Percentiles rank a stretch among this genome's conserved stretches.
These are phyloP conservation scores for Araneus ventricosus DNA, from an alignment of 1,140 invertebrate species.

Conservation along the genomic window DNA sequence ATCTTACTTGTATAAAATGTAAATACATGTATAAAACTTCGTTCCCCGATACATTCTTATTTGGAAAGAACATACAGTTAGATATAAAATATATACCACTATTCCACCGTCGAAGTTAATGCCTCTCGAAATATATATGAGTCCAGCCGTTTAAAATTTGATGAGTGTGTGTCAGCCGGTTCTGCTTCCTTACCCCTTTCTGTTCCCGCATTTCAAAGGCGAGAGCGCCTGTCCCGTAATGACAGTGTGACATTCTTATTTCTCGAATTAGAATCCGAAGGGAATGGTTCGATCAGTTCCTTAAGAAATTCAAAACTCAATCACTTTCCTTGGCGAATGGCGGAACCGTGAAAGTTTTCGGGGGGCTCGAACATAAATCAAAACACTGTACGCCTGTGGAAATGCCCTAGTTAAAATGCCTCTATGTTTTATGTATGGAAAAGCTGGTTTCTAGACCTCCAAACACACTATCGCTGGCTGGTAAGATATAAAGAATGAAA, in stretches of 20 bases:
- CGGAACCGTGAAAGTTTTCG: background rate
- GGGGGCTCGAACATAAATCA: constrained; percentile 18
- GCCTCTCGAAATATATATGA: background rate
- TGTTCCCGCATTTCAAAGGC: constrained; percentile 3
- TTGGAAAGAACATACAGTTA: background rate
- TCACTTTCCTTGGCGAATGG: background rate
- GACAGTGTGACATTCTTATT: constrained; percentile 28
- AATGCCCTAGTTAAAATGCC: constrained; percentile 13
- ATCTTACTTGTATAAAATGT: too few species aligned
- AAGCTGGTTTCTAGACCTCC: background rate
- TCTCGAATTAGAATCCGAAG: constrained; percentile 26
- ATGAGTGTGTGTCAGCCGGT: background rate
- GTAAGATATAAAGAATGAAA: background rate
- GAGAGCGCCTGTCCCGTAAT: background rate
- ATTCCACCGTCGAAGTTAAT: background rate
- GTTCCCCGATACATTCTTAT: too few species aligned
- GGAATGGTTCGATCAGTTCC: constrained; percentile 27
- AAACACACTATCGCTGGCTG: background rate
- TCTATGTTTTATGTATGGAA: constrained; percentile 28
- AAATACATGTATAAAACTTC: too few species aligned
- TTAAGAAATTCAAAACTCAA: constrained; percentile 38
- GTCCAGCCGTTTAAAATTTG: constrained; percentile 8
- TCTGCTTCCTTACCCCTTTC: background rate
- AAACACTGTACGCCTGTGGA: background rate
- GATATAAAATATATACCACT: background rate